Conservation (phyloP, 2,113 vertebrate species). For the Rana temporaria region DNA sequence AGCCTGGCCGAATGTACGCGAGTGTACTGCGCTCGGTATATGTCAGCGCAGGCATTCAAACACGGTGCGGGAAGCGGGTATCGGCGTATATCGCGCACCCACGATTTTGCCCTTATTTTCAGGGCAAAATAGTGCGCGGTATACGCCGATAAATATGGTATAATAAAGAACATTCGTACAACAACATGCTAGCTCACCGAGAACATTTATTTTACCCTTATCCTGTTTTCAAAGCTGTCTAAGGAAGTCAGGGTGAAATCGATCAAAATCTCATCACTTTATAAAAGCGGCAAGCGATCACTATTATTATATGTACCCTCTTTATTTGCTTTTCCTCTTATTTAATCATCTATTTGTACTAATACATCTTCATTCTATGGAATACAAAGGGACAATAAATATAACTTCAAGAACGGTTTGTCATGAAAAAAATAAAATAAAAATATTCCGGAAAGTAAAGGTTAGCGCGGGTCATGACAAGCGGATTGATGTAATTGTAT, state of each 20-base stretch:
- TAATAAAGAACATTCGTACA: constrained; percentile 3
- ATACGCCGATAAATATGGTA: no score
- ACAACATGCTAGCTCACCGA: not conserved
- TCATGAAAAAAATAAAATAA: constrained; percentile 24
- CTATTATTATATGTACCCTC: constrained; percentile 1
- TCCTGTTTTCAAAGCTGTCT: constrained; percentile 16
- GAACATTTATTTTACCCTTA: not conserved
- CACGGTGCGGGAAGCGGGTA: no score
- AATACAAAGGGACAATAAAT: constrained; percentile 33
- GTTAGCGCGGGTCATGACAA: constrained; percentile 17
- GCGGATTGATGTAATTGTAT: constrained; percentile 32
- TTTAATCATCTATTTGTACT: constrained; percentile 41
- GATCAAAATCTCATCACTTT: constrained; percentile 30
- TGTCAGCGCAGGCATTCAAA: no score
- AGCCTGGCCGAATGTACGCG: no score
- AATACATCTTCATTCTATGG: not conserved
- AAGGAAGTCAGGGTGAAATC: not conserved
- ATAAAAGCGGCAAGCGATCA: constrained; percentile 21
- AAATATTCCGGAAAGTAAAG: constrained; percentile 12
- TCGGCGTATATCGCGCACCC: no score
- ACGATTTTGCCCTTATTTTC: no score
- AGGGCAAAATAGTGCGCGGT: no score
- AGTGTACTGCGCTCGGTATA: no score
- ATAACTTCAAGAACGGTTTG: constrained; percentile 15
- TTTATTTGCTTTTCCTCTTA: constrained; percentile 27